A percentile compares a stretch with the other conserved stretches of the same genome.
These are phyloP conservation scores for Dyspetes luteomarginatus DNA, from an alignment of 2,888 invertebrate genomes.

Conservation along the genomic window DNA sequence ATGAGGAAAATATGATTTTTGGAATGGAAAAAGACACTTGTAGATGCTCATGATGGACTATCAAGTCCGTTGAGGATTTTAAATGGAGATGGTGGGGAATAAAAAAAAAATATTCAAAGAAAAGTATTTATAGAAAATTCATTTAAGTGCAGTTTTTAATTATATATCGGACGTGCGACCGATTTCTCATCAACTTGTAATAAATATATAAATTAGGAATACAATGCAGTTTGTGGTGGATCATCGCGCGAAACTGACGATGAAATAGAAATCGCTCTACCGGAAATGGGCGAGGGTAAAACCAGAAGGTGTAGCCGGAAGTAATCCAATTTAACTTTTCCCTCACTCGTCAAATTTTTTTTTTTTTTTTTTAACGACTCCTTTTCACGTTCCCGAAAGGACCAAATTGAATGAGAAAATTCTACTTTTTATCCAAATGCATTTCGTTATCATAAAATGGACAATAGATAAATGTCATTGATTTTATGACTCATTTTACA, in stretches of 20 bases:
- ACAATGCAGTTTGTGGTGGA: slow-evolving; percentile 2
- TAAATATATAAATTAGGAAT: slow-evolving; percentile 29
- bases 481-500: too few species aligned
- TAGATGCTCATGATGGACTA: too few species aligned
- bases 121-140: background rate
- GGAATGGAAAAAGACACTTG: too few species aligned
- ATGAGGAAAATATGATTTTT: too few species aligned
- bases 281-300: slow-evolving; percentile 54
- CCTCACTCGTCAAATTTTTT: slow-evolving; percentile 43
- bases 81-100: too few species aligned
- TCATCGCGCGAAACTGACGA: slow-evolving; percentile 46
- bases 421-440: background rate
- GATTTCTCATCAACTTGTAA: slow-evolving; percentile 54
- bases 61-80: too few species aligned
- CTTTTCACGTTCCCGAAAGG: slow-evolving; percentile 17
- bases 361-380: slow-evolving; percentile 49
- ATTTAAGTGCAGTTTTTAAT: slow-evolving; percentile 34
- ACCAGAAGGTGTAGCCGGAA: slow-evolving; percentile 50
- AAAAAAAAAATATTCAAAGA: background rate
- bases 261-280: slow-evolving; percentile 59
- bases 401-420: background rate
- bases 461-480: too few species aligned
- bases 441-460: too few species aligned
- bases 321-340: slow-evolving; percentile 22
- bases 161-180: slow-evolving; percentile 32